Evolutionary conservation across 2,888 invertebrate genomes (phyloP), one percentile per base, ranked within the genome.

Genomic region (Palloptera scutellata): DNA sequence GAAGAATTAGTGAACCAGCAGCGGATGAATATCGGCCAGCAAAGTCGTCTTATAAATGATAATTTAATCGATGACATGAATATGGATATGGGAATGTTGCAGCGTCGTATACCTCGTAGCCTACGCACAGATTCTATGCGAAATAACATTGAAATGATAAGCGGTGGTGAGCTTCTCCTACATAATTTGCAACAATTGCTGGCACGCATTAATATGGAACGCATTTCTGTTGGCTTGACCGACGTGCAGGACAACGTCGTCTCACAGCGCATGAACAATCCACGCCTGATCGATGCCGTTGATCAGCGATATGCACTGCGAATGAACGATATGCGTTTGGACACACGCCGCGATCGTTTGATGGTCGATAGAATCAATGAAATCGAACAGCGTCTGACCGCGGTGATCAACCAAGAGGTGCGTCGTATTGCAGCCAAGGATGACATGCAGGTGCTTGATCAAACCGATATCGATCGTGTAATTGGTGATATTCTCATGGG

Each of bases 171-270:
- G 83, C 81, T 87, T 61, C 87, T 88, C 77, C 89, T 90, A 84
- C 90, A 87, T 78, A 81, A 88, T 66, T 88, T 91, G 75, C 91
- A 91, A 77, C 91, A 92, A 81, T 78, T 92, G 11, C 74, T 91
- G 72, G 88, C 91, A 59, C 89, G 90, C 86, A 91, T 92, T 79
- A 90, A 92, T 78, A 86, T 92, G 84, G 92, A 93, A 80, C 89
- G 91, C 78, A 84, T 92, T 45, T 88, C 91, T 9, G 88, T 90
- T 77, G 89, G 88, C 63, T 85, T 15, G 12, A 64, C 4, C 17
- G 48, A 6, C 66, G 52, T 91, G 70, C 85, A 87, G 20, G 84
- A 86, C 11, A 85, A 89, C 58, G 84, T 87, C 58, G 86, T 86
- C 74, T 83, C 90, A 41, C 78, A 87, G 67, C 84, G 87, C 59